phyloP scores from a whole-genome alignment of 1,140 invertebrate genomes.

The Nixonia krombeini region DNA sequence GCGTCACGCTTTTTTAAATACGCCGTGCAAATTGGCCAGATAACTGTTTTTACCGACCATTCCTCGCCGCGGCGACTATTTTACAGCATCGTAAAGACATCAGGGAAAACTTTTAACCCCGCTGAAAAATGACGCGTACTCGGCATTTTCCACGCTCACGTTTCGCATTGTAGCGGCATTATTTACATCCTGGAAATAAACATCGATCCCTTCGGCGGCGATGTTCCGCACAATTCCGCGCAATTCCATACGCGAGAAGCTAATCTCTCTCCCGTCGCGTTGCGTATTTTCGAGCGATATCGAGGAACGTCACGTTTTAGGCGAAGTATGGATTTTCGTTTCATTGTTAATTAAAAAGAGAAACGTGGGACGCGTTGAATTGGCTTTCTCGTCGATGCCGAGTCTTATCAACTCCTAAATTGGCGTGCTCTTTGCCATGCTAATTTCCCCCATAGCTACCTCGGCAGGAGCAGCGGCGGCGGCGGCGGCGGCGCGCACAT shows the following conservation, averaged over 20 bases:
- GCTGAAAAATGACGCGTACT: conserved; percentile 32
- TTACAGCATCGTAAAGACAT: conserved; percentile 42
- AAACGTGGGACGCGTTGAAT: conserved; percentile 3
- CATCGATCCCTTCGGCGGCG: conserved; percentile 3
- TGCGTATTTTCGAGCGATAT: too few relatives aligned
- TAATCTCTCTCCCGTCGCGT: too few relatives aligned
- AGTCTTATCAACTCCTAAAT: conserved; percentile 45
- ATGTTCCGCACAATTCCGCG: too few relatives aligned
- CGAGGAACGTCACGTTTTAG: too few relatives aligned
- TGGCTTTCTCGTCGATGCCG: conserved; percentile 11
- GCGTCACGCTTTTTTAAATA: too few relatives aligned
- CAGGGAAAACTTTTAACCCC: conserved; percentile 26
- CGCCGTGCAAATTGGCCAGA: too few relatives aligned
- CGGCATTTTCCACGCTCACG: conserved; percentile 42
- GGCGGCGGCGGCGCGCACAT: conserved; percentile 45
- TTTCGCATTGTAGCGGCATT: conserved; percentile 30
- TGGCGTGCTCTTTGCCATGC: conserved; percentile 57
- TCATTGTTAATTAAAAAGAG: not conserved
- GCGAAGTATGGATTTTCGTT: not conserved
- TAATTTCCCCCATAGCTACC: conserved; percentile 37
- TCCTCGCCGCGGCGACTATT: too few relatives aligned
- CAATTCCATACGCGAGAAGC: too few relatives aligned
- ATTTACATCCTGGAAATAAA: conserved; percentile 35
- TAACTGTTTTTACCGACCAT: too few relatives aligned
- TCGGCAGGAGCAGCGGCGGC: not conserved